These are phyloP conservation scores for Hipparchia sbordonii DNA, from an alignment of 2,888 invertebrate genomes.

Conservation along the genomic window DNA sequence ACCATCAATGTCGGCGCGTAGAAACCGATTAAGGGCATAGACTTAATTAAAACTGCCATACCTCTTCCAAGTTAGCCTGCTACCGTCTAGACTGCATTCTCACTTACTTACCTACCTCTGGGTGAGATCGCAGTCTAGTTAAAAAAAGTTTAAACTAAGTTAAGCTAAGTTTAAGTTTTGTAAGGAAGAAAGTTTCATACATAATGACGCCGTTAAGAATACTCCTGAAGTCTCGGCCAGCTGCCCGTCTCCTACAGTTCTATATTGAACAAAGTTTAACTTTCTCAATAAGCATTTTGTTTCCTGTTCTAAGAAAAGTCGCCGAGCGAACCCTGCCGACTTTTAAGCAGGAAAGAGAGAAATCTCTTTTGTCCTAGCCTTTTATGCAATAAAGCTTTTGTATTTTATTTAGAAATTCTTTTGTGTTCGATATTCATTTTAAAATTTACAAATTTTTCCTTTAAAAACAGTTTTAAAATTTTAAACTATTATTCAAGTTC, in stretches of 20 bases:
- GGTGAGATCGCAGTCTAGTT: too few species aligned
- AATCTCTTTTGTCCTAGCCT: slow-evolving; percentile 15
- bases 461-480: not conserved
- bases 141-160: too few species aligned
- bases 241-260: slow-evolving; percentile 30
- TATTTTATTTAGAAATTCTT: slow-evolving; percentile 1
- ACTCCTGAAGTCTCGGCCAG: slow-evolving; percentile 25
- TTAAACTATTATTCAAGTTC: not conserved
- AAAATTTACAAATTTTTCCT: not conserved
- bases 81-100: too few species aligned
- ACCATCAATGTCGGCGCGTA: too few species aligned
- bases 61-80: too few species aligned
- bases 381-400: slow-evolving; percentile 16
- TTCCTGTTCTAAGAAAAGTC: slow-evolving; percentile 38
- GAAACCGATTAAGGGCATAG: too few species aligned
- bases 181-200: slow-evolving; percentile 26
- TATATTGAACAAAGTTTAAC: slow-evolving; percentile 42
- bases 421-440: not conserved
- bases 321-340: slow-evolving; percentile 18
- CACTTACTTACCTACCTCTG: too few species aligned
- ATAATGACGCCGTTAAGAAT: slow-evolving; percentile 32
- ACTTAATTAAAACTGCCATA: too few species aligned
- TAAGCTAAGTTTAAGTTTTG: not conserved
- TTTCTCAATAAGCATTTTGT: slow-evolving; percentile 49
- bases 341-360: slow-evolving; percentile 19